Evolutionary conservation across 2,888 invertebrate species (phyloP).

Genomic region (Agonum fuliginosum): DNA sequence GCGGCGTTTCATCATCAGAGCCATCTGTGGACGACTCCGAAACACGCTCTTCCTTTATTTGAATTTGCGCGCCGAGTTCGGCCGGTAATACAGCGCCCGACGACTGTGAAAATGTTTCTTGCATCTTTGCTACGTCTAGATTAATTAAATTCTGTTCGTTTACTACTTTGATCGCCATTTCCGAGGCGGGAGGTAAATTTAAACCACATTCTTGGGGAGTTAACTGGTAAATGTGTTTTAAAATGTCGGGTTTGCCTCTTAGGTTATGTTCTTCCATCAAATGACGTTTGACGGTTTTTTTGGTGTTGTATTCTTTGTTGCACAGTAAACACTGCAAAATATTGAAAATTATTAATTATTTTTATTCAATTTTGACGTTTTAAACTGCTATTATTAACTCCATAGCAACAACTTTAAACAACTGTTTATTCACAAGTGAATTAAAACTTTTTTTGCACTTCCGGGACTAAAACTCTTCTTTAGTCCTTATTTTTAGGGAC

Average conservation of each 20-base stretch:
- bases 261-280: slow-evolving; percentile 42
- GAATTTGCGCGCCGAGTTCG: background rate
- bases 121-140: slow-evolving; percentile 1
- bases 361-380: background rate
- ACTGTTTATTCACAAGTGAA: too few species aligned
- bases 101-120: background rate
- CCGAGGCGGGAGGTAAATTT: slow-evolving; percentile 60
- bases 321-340: slow-evolving; percentile 75
- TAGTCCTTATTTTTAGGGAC: too few species aligned
- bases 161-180: slow-evolving; percentile 30
- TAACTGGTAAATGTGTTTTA: slow-evolving; percentile 60
- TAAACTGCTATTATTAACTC: too few species aligned
- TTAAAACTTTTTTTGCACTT: too few species aligned
- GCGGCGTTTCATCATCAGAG: background rate
- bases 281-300: slow-evolving; percentile 50
- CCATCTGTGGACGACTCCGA: background rate
- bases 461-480: too few species aligned
- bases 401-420: too few species aligned
- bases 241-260: background rate
- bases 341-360: background rate
- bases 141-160: background rate
- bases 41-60: slow-evolving; percentile 40
- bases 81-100: background rate
- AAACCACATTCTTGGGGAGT: slow-evolving; percentile 65
- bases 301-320: slow-evolving; percentile 69